These are phyloP conservation scores for Cathartes aura DNA, from an alignment of 2,113 vertebrate species.

Conservation along the genomic window DNA sequence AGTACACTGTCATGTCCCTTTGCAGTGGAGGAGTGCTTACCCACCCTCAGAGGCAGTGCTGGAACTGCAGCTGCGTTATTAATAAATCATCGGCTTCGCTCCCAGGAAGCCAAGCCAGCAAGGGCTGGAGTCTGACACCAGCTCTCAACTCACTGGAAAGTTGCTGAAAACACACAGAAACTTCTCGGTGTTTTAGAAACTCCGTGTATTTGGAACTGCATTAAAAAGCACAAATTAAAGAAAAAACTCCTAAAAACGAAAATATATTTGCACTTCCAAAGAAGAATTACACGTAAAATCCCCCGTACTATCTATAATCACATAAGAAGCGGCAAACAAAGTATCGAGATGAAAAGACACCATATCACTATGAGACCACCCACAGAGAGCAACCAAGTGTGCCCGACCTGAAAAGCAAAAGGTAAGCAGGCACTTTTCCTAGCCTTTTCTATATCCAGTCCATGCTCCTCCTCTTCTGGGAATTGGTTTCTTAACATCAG, in stretches of 20 bases:
- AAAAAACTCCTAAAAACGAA: not conserved
- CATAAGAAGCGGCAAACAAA: not conserved
- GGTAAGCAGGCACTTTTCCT: not conserved
- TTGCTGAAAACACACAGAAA: not conserved
- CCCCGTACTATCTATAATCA: rapidly evolving
- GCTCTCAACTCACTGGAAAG: not conserved
- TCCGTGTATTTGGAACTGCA: not conserved
- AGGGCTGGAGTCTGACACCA: not conserved
- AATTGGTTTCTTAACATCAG: not conserved
- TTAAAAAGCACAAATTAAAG: not conserved
- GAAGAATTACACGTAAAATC: not conserved
- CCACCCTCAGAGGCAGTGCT: not conserved
- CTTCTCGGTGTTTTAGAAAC: not conserved
- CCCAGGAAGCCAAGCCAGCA: not conserved
- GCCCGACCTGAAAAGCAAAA: not conserved
- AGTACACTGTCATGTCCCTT: not conserved
- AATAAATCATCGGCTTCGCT: not conserved
- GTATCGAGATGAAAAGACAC: not conserved
- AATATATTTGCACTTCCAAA: not conserved
- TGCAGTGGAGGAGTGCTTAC: not conserved
- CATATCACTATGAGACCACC: not conserved
- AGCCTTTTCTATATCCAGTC: not conserved
- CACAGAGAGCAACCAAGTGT: not conserved
- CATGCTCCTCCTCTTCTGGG: not conserved
- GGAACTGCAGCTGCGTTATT: not conserved